Conservation (phyloP, 2,113 vertebrate genomes). For the Camelus bactrianus region DNA sequence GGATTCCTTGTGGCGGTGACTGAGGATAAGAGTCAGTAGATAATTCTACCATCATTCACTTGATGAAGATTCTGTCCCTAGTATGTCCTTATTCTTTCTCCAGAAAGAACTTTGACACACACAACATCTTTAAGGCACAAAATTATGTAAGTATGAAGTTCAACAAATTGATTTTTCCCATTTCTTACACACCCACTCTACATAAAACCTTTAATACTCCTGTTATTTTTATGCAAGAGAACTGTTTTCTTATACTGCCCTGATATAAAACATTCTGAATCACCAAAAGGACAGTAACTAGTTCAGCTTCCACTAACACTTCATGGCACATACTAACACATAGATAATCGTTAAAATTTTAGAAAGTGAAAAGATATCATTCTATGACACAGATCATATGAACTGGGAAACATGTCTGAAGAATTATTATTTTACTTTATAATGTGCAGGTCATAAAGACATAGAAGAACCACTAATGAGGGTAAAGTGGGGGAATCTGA, state of each 20-base stretch:
- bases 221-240: not conserved
- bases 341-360: not conserved
- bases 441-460: not conserved
- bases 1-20: not conserved
- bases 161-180: not conserved
- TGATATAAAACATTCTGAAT: not conserved
- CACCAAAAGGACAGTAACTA: not conserved
- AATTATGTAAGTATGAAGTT: not conserved
- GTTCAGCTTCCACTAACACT: not conserved
- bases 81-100: not conserved
- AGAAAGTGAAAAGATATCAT: not conserved
- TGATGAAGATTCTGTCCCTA: not conserved
- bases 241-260: not conserved
- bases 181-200: not conserved
- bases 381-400: not conserved
- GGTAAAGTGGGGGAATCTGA: not conserved
- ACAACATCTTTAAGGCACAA: not conserved
- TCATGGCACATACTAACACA: not conserved
- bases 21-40: not conserved
- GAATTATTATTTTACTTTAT: not conserved
- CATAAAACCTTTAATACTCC: not conserved
- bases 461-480: not conserved
- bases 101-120: not conserved
- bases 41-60: not conserved
- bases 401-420: not conserved